phyloP scores from a whole-genome alignment of 2,113 vertebrate genomes.

The Pelvicachromis taeniatus region DNA sequence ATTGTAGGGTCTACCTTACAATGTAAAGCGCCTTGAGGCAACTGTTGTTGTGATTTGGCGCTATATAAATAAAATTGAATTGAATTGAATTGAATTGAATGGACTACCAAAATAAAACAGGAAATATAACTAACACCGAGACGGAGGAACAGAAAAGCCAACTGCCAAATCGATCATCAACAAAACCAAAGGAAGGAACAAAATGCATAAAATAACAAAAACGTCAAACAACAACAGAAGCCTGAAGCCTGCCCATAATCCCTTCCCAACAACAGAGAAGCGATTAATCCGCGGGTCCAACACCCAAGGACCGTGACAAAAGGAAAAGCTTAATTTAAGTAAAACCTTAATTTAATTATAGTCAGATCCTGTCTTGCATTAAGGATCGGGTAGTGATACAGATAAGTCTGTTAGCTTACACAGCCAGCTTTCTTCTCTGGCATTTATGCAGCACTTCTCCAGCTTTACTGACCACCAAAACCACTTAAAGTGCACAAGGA shows the following conservation, averaged over 20 bases:
- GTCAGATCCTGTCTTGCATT: neutral
- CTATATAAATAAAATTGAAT: no score
- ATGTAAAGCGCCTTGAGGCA: no score
- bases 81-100: no score
- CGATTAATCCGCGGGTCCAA: neutral
- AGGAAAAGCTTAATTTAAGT: neutral
- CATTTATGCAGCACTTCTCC: neutral
- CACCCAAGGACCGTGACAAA: neutral
- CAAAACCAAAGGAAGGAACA: neutral
- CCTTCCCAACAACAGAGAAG: neutral
- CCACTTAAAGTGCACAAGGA: neutral
- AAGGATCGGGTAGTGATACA: neutral
- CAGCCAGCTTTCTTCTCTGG: accelerated
- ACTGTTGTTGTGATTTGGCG: no score
- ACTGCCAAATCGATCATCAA: neutral
- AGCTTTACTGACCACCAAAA: neutral
- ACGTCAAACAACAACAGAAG: accelerated
- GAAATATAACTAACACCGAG: neutral
- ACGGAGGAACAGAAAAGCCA: neutral
- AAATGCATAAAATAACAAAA: accelerated
- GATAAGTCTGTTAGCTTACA: neutral
- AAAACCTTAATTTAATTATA: neutral
- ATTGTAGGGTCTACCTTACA: no score
- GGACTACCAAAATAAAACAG: neutral
- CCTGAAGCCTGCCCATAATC: neutral